Evolutionary conservation across 1,140 invertebrate species (phyloP).

Genomic region (Dolichoris vasculosae): DNA sequence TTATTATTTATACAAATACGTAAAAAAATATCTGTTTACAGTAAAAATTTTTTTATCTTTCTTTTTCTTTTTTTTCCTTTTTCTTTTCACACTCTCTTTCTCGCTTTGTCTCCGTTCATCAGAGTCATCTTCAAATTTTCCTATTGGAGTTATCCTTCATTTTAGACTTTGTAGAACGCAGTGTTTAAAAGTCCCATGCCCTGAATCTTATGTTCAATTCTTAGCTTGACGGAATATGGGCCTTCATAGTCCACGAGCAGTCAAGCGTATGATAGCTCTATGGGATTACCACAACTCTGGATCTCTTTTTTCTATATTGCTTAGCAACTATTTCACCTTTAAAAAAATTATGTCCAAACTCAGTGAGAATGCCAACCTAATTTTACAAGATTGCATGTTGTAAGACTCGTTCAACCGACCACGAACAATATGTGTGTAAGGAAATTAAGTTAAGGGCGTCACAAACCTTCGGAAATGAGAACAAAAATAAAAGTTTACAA

Average conservation of each 20-base stretch:
- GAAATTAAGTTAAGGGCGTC: background rate
- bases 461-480: background rate
- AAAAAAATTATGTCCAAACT: constrained; percentile 45
- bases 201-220: constrained; percentile 62
- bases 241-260: constrained; percentile 59
- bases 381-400: constrained; percentile 59
- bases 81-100: background rate
- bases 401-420: constrained; percentile 32
- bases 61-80: background rate
- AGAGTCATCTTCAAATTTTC: constrained; percentile 60
- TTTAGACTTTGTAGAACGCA: constrained; percentile 49
- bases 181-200: constrained; percentile 32
- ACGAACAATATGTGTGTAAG: background rate
- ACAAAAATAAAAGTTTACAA: background rate
- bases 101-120: background rate
- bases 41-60: background rate
- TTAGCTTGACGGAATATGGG: constrained; percentile 54
- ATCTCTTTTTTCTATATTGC: background rate
- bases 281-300: constrained; percentile 63
- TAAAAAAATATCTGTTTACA: background rate
- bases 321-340: constrained; percentile 30
- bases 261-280: constrained; percentile 63
- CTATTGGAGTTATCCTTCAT: constrained; percentile 68
- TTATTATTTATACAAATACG: no score
- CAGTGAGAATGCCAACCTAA: constrained; percentile 63